Percentiles rank a stretch among this genome's conserved stretches.
phyloP scores from a whole-genome alignment of 2,797 vertebrate species.

The Sphenodon punctatus region DNA sequence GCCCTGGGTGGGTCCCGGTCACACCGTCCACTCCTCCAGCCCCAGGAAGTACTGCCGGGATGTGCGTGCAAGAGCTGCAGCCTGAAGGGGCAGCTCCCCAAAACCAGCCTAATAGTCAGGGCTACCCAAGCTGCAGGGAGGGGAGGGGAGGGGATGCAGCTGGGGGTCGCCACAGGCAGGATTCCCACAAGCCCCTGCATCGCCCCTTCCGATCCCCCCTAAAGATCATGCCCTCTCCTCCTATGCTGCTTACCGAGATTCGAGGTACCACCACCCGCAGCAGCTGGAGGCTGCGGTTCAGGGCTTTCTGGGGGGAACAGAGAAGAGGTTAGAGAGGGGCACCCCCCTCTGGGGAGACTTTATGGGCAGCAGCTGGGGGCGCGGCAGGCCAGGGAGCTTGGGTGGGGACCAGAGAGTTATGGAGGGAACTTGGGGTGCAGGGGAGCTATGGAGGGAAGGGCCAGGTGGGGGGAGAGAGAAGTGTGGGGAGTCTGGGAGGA shows the following conservation, averaged over 20 bases:
- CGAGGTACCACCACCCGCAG: constrained; percentile 48
- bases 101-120: too few species aligned
- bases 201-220: not conserved
- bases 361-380: not conserved
- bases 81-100: too few species aligned
- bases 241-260: constrained; percentile 78
- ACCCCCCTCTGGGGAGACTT: not conserved
- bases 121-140: too few species aligned
- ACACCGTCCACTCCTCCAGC: too few species aligned
- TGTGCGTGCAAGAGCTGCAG: too few species aligned
- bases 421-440: too few species aligned
- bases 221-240: too few species aligned
- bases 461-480: not conserved
- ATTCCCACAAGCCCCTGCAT: not conserved
- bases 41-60: too few species aligned
- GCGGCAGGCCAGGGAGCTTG: too few species aligned
- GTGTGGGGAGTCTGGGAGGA: not conserved
- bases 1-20: too few species aligned
- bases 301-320: constrained; percentile 20
- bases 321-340: not conserved
- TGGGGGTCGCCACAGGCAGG: not conserved
- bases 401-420: too few species aligned
- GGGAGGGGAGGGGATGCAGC: not conserved
- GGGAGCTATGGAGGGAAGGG: too few species aligned
- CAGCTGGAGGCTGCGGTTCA: constrained; percentile 54